A percentile compares a stretch with the other conserved stretches of the same genome.
Conservation (phyloP, 2,888 invertebrate species). For the Trissoscelio sp. region DNA sequence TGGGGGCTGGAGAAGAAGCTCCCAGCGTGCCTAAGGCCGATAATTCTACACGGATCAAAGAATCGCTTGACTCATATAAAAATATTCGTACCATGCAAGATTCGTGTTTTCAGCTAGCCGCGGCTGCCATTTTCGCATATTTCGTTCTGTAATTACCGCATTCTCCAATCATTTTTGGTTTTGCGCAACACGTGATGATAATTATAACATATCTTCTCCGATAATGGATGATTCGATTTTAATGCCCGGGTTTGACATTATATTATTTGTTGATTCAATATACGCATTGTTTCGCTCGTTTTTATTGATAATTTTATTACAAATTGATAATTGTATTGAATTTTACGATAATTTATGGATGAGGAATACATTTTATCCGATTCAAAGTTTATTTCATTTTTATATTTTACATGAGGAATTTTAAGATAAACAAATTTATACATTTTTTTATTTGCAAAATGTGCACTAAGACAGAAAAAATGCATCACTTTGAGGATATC, state of each 20-base stretch:
- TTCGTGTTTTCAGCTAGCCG: slow-evolving; percentile 37
- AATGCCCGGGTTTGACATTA: background rate
- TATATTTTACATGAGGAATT: no score
- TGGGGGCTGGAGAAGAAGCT: slow-evolving; percentile 53
- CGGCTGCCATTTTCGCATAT: slow-evolving; percentile 26
- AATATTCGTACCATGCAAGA: slow-evolving; percentile 48
- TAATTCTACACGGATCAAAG: slow-evolving; percentile 50
- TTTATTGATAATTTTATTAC: no score
- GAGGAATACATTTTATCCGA: no score
- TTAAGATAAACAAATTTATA: no score
- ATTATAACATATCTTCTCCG: slow-evolving; percentile 27
- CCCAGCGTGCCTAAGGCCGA: slow-evolving; percentile 44
- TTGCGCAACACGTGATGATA: slow-evolving; percentile 5
- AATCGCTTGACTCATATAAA: slow-evolving; percentile 60
- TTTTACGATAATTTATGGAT: no score
- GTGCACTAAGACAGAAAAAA: no score
- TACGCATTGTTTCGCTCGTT: no score
- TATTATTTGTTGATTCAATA: background rate
- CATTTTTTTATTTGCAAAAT: no score
- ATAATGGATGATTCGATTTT: slow-evolving; percentile 12
- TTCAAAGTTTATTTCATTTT: no score
- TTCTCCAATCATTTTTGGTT: slow-evolving; percentile 14
- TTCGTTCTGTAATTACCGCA: slow-evolving; percentile 29
- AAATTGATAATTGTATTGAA: no score
- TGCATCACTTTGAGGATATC: no score